Evolutionary conservation across 2,888 invertebrate species (phyloP).

Genomic region (Sussaba pulchella): DNA sequence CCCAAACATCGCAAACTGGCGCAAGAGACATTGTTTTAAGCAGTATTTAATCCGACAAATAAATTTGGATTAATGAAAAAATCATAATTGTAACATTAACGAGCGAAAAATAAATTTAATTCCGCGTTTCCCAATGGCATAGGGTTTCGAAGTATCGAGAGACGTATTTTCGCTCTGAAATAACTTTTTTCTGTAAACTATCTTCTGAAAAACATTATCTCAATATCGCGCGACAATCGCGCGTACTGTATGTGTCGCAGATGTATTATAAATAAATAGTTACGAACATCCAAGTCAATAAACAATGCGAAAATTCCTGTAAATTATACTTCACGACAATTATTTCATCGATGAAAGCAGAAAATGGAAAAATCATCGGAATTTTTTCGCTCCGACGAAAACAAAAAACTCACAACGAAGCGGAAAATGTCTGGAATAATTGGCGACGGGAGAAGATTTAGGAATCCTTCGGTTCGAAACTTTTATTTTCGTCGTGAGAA

Average conservation of each 20-base stretch:
- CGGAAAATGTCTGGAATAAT: too few species aligned
- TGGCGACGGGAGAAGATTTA: too few species aligned
- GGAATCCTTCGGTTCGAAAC: too few species aligned
- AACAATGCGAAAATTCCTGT: slow-evolving; percentile 43
- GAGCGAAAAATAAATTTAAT: background rate
- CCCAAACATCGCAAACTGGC: too few species aligned
- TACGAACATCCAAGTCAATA: slow-evolving; percentile 47
- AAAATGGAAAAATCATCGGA: too few species aligned
- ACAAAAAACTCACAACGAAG: too few species aligned
- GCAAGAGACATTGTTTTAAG: too few species aligned
- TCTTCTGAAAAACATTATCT: slow-evolving; percentile 41
- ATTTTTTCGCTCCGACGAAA: too few species aligned
- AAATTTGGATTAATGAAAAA: slow-evolving; percentile 1
- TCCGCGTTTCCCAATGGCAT: background rate
- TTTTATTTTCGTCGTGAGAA: too few species aligned
- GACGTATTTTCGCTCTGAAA: slow-evolving; percentile 52
- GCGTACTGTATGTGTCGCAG: slow-evolving; percentile 57
- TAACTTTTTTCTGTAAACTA: slow-evolving; percentile 45
- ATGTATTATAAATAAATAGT: slow-evolving; percentile 62
- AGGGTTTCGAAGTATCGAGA: slow-evolving; percentile 5
- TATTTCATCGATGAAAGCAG: slow-evolving; percentile 17
- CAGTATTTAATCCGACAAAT: background rate
- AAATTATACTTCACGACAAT: slow-evolving; percentile 32
- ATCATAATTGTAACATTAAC: background rate
- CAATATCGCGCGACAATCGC: slow-evolving; percentile 53